A percentile compares a stretch with the other conserved stretches of the same genome.
phyloP scores from a whole-genome alignment of 2,113 vertebrate species.

The Apus apus region DNA sequence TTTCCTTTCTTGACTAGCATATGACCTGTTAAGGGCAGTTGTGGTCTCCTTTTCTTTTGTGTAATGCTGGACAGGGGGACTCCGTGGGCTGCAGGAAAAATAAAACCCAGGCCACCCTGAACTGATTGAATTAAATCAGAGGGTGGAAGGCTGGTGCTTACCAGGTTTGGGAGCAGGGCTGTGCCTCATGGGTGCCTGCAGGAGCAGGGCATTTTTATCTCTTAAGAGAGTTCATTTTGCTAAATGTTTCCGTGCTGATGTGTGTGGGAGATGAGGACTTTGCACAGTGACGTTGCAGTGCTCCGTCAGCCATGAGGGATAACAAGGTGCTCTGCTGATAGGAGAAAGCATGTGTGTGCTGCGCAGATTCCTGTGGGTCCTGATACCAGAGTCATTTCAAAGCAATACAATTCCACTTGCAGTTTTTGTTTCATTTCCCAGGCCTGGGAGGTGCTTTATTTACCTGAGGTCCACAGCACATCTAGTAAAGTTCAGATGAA shows the following conservation, averaged over 20 bases:
- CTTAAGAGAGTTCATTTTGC: background rate
- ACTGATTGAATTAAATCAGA: background rate
- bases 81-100: background rate
- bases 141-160: background rate
- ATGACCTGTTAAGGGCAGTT: background rate
- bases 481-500: background rate
- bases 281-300: background rate
- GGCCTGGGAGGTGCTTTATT: background rate
- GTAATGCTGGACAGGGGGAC: background rate
- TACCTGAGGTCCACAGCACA: background rate
- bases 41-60: background rate
- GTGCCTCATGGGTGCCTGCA: background rate
- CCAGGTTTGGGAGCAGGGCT: background rate
- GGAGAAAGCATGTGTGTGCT: background rate
- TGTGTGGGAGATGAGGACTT: background rate
- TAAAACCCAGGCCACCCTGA: background rate
- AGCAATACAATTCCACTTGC: slow-evolving; percentile 6
- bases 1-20: background rate
- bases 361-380: background rate
- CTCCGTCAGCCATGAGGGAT: accelerated
- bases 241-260: background rate
- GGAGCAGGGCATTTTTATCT: background rate
- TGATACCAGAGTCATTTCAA: background rate
- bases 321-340: background rate
- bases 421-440: slow-evolving; percentile 11